These are phyloP conservation scores for Crossocerus cetratus DNA, from an alignment of 2,888 invertebrate species.

Conservation along the genomic window DNA sequence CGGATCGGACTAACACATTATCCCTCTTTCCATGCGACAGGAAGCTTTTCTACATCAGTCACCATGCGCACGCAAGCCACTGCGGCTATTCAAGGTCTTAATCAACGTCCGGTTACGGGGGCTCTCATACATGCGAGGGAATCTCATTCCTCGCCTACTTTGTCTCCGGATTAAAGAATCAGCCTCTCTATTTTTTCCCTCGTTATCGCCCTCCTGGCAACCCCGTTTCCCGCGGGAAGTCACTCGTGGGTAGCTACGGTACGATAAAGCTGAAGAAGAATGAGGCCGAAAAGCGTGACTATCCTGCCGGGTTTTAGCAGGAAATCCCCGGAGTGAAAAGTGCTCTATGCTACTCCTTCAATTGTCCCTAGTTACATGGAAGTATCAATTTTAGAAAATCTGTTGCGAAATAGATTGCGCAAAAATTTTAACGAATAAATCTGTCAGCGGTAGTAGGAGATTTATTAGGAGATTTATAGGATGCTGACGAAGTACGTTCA, in stretches of 20 bases:
- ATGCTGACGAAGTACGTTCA: too few relatives aligned
- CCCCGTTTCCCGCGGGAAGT: neutral
- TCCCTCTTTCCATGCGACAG: slow-evolving; percentile 5
- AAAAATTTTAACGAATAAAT: slow-evolving; percentile 5
- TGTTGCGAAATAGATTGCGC: too few relatives aligned
- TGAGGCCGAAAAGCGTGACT: neutral
- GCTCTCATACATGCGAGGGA: neutral
- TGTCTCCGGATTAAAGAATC: slow-evolving; percentile 3
- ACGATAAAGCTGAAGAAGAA: neutral
- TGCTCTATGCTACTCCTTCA: too few relatives aligned
- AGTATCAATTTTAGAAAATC: too few relatives aligned
- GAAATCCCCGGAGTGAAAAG: neutral
- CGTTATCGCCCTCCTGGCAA: slow-evolving; percentile 4
- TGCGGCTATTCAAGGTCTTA: slow-evolving; percentile 22
- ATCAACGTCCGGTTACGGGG: slow-evolving; percentile 10
- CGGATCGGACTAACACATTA: slow-evolving; percentile 8
- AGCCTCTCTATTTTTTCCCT: neutral
- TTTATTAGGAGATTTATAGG: too few relatives aligned
- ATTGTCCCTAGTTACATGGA: too few relatives aligned
- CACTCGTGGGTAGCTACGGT: slow-evolving; percentile 2
- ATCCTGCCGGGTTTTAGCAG: neutral
- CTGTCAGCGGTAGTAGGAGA: slow-evolving; percentile 15
- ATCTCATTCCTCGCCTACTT: neutral
- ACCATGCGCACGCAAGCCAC: slow-evolving; percentile 32
- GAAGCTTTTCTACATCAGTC: slow-evolving; percentile 14